A percentile compares a stretch with the other conserved stretches of the same genome.
Conservation (phyloP, 2,113 vertebrate species). For the Mastomys coucha region DNA sequence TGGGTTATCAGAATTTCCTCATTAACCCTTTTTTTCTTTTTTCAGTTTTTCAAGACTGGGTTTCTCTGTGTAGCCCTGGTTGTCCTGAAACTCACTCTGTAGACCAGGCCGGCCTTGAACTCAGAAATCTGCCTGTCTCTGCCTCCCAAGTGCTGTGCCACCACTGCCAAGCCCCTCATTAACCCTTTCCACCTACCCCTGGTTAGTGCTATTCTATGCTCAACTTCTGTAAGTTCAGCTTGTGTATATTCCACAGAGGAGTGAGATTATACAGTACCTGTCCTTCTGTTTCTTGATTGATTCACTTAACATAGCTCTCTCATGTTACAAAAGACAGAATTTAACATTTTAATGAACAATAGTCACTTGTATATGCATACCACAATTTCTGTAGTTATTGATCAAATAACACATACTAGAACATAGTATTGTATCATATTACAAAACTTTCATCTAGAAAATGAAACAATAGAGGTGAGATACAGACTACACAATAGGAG, state of each 20-base stretch:
- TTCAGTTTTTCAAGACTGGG: too few species aligned
- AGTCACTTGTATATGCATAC: background rate
- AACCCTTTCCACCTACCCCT: too few species aligned
- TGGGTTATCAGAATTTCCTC: background rate
- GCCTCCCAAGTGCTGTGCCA: too few species aligned
- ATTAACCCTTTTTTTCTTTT: too few species aligned
- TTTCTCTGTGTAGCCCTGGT: too few species aligned
- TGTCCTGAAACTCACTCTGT: too few species aligned
- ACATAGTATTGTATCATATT: background rate
- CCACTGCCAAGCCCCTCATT: too few species aligned
- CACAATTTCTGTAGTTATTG: background rate
- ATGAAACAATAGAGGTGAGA: background rate
- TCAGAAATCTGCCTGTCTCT: too few species aligned
- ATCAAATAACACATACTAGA: background rate
- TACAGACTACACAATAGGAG: background rate
- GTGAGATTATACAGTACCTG: background rate
- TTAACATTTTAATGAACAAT: background rate
- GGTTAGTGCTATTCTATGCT: background rate
- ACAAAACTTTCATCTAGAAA: background rate
- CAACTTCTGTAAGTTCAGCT: background rate
- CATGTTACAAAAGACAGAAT: background rate
- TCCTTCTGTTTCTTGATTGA: background rate
- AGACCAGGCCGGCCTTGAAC: too few species aligned
- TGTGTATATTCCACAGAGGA: background rate
- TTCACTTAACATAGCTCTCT: background rate